A percentile compares a stretch with the other conserved stretches of the same genome.
These are phyloP conservation scores for Natator depressus DNA, from an alignment of 2,113 vertebrate species.

Conservation along the genomic window DNA sequence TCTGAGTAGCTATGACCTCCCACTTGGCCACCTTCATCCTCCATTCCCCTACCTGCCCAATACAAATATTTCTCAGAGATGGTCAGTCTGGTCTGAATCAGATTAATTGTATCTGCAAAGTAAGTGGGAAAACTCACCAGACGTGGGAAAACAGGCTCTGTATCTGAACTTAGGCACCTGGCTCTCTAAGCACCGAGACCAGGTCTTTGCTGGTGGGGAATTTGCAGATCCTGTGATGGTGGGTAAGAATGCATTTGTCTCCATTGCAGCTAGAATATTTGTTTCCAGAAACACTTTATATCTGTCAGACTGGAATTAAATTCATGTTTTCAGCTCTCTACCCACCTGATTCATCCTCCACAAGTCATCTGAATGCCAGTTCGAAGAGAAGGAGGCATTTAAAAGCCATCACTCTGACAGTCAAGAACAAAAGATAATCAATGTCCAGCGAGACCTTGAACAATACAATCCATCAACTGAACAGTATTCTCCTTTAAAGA, in stretches of 20 bases:
- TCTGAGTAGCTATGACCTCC: not conserved
- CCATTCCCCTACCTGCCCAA: not conserved
- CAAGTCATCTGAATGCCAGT: not conserved
- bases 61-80: not conserved
- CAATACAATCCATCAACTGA: not conserved
- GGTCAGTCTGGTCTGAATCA: not conserved
- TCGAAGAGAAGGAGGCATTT: not conserved
- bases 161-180: not conserved
- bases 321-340: not conserved
- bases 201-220: not conserved
- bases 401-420: not conserved
- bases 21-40: not conserved
- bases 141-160: not conserved
- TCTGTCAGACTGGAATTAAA: not conserved
- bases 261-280: not conserved
- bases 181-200: fast-evolving
- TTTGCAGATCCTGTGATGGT: not conserved
- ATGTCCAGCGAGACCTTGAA: not conserved
- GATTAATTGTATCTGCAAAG: not conserved
- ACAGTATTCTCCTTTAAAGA: not conserved
- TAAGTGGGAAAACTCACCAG: not conserved
- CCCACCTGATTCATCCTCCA: not conserved
- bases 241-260: not conserved
- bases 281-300: not conserved
- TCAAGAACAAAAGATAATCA: not conserved